Evolutionary conservation across 1,140 invertebrate species (phyloP), one percentile per base, ranked within the genome.

Genomic region (Pollicipes pollicipes): DNA sequence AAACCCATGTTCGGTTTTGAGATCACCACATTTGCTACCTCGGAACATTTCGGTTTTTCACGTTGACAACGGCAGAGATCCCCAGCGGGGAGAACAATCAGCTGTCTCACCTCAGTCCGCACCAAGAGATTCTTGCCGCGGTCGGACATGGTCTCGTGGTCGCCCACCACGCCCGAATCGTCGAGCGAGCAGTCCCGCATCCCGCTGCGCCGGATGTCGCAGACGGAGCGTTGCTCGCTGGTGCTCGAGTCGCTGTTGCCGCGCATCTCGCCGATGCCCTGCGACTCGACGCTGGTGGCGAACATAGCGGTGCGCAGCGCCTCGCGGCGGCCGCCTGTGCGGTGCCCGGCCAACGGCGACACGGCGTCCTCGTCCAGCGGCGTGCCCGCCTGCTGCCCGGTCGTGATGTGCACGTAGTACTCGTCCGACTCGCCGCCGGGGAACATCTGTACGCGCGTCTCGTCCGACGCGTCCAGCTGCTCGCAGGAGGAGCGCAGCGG

Each of bases 151-250:
- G 45, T 58, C 45, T 70, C 75, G 26, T 76, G 75, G 72, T 76
- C 75, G 13, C 75, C 89, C 17, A 90, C 89, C 16, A 90, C 88
- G 0, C 88, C 89, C 0, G 88, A 90, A 79, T 90, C 88, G 76
- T 92, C 90, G 37, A 91, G 80, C 0, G 90, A 92, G n/a, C 64
- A 66, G 24, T 27, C 64, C 3, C 64, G 64, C 64, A 66, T 29
- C 64, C 27, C 64, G 24, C 10, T 4, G 3, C 27, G 4, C 6
- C 64, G 27, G 10, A 29, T n/a, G 8, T 27, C 64, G 27, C 27
- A 8, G 24, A n/a, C 64, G 3, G 64, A 27, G 28, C 64, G 64
- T 4, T 29, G 64, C 64, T 66, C 64, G n/a, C 64, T 29, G 17
- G 64, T 28, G 1, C 24, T 28, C 27, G 64, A 28, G 64, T 66